Evolutionary conservation across 2,888 invertebrate species (phyloP).

Genomic region (Nysson spinosus): DNA sequence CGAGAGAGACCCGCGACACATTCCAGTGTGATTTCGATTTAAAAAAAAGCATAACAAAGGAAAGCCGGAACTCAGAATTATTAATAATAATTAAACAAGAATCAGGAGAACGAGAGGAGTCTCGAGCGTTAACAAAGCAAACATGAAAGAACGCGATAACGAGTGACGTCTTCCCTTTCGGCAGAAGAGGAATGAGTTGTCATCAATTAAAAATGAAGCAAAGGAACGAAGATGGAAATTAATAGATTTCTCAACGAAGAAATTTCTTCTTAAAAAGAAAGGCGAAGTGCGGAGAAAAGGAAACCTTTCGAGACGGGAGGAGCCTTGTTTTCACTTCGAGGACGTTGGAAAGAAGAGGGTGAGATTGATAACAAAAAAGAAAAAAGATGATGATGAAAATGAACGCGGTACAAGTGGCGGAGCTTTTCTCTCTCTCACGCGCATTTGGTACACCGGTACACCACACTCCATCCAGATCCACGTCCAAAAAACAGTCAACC

Average conservation of each 20-base stretch:
- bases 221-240: too few relatives aligned
- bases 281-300: not conserved
- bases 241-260: not conserved
- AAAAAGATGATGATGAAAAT: slow-evolving; percentile 3
- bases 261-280: not conserved
- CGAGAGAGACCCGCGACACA: not conserved
- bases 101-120: too few relatives aligned
- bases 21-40: not conserved
- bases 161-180: too few relatives aligned
- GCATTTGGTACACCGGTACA: slow-evolving; percentile 67
- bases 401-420: slow-evolving; percentile 40
- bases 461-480: slow-evolving; percentile 77
- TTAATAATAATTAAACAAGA: not conserved
- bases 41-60: not conserved
- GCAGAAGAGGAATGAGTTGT: too few relatives aligned
- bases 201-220: too few relatives aligned
- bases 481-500: slow-evolving; percentile 73
- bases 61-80: too few relatives aligned
- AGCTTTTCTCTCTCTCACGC: slow-evolving; percentile 59
- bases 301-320: slow-evolving; percentile 2
- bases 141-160: not conserved
- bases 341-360: slow-evolving; percentile 24
- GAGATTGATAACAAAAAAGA: too few relatives aligned
- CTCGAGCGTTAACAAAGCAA: too few relatives aligned
- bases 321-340: slow-evolving; percentile 23